Percentiles rank a stretch among this genome's conserved stretches.
Evolutionary conservation across 2,113 vertebrate genomes (phyloP).

Genomic region (Miniopterus natalensis): DNA sequence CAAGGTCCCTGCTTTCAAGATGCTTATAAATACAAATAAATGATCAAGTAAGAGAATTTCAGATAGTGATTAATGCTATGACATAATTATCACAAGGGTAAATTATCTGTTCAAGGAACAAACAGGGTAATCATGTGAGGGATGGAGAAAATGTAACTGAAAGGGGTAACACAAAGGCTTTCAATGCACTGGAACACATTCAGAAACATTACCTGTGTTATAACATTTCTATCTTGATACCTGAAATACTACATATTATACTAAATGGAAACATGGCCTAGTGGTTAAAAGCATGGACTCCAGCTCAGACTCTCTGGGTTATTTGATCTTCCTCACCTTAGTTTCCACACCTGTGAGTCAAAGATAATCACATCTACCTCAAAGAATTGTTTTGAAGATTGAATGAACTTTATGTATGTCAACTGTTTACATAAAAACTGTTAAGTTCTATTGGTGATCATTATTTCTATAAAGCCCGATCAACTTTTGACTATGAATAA

Average conservation of each 20-base stretch:
- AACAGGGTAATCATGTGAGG: neutral
- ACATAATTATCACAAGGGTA: constrained; percentile 3
- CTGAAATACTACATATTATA: neutral
- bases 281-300: neutral
- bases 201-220: neutral
- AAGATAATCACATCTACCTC: neutral
- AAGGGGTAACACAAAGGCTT: constrained; percentile 22
- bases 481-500: constrained; percentile 26
- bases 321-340: neutral
- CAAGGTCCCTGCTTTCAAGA: neutral
- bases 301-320: neutral
- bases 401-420: neutral
- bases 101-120: constrained; percentile 31
- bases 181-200: neutral
- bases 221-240: neutral
- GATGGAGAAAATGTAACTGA: neutral
- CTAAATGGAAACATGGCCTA: neutral
- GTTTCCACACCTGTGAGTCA: neutral
- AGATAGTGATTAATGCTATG: neutral
- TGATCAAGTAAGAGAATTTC: constrained; percentile 20
- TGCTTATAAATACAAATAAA: constrained; percentile 27
- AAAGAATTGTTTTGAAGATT: neutral
- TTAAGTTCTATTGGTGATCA: neutral
- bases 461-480: neutral
- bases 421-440: neutral